Evolutionary conservation across 2,797 vertebrate species (phyloP).

Genomic region (Botia almorhae): DNA sequence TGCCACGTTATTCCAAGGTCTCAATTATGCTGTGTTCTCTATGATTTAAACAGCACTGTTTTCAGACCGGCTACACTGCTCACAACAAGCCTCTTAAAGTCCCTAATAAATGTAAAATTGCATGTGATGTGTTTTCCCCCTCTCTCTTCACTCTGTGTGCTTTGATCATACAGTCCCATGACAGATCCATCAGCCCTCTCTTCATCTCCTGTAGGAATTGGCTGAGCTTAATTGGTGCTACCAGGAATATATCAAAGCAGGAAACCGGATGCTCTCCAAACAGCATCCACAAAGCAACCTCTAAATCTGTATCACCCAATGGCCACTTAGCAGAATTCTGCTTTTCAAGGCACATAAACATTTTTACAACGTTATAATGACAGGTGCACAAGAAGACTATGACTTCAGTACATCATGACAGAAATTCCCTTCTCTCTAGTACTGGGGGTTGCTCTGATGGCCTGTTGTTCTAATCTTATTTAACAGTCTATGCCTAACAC

Average conservation of each 20-base stretch:
- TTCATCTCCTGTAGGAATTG: constrained; percentile 76
- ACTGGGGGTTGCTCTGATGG: constrained; percentile 73
- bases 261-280: constrained; percentile 73
- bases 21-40: constrained; percentile 69
- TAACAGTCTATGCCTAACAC: constrained; percentile 86
- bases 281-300: constrained; percentile 69
- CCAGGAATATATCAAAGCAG: constrained; percentile 81
- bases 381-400: constrained; percentile 60
- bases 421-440: constrained; percentile 69
- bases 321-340: constrained; percentile 67
- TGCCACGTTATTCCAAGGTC: constrained; percentile 70
- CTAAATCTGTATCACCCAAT: constrained; percentile 60
- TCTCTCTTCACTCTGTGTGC: constrained; percentile 59
- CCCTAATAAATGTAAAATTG: constrained; percentile 78
- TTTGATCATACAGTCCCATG: constrained; percentile 80
- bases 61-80: constrained; percentile 67
- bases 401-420: constrained; percentile 69
- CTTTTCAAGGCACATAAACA: constrained; percentile 65
- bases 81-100: constrained; percentile 74
- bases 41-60: constrained; percentile 70
- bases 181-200: constrained; percentile 76
- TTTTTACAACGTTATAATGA: constrained; percentile 59
- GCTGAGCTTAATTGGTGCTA: constrained; percentile 79
- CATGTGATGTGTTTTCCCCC: constrained; percentile 64
- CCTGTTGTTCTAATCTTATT: constrained; percentile 88